Percentiles rank a stretch among this genome's conserved stretches.
Conservation (phyloP, 2,888 invertebrate species). For the Ichneumoninae sp. region DNA sequence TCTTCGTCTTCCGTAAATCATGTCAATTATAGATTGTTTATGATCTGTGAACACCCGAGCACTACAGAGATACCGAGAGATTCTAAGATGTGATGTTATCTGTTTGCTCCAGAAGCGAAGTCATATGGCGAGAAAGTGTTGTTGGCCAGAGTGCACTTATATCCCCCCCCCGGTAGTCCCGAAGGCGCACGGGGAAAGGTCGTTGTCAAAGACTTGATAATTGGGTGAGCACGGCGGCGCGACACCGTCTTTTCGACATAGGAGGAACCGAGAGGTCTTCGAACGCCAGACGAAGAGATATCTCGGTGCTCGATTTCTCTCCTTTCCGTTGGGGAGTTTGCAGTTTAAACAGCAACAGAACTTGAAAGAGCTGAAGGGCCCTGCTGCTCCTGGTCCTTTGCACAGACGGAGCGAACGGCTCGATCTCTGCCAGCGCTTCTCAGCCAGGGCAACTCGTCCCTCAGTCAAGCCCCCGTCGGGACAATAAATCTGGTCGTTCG, state of each 20-base stretch:
- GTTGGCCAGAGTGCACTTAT: constrained; percentile 28
- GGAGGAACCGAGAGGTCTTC: constrained; percentile 58
- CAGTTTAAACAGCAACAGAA: constrained; percentile 55
- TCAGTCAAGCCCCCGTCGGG: constrained; percentile 78
- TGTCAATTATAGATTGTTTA: constrained; percentile 83
- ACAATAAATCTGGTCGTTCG: constrained; percentile 84
- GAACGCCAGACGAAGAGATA: constrained; percentile 59
- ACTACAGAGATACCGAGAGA: constrained; percentile 22
- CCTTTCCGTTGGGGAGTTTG: constrained; percentile 55
- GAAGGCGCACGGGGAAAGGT: constrained; percentile 72
- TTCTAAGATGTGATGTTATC: constrained; percentile 61
- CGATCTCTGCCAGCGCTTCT: constrained; percentile 70
- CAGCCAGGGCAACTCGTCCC: constrained; percentile 80
- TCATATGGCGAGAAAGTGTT: constrained; percentile 58
- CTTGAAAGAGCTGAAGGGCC: constrained; percentile 49
- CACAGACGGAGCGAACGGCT: constrained; percentile 36
- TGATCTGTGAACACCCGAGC: constrained; percentile 71
- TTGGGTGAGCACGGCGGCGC: constrained; percentile 82
- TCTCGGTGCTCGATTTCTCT: constrained; percentile 66
- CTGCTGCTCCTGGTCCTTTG: constrained; percentile 50
- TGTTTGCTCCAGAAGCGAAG: constrained; percentile 42
- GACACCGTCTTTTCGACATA: constrained; percentile 75
- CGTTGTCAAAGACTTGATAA: constrained; percentile 81
- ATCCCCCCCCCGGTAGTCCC: constrained; percentile 23
- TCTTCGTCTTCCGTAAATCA: constrained; percentile 75